Evolutionary conservation across 2,113 vertebrate genomes (phyloP).

Genomic region (Peromyscus californicus): DNA sequence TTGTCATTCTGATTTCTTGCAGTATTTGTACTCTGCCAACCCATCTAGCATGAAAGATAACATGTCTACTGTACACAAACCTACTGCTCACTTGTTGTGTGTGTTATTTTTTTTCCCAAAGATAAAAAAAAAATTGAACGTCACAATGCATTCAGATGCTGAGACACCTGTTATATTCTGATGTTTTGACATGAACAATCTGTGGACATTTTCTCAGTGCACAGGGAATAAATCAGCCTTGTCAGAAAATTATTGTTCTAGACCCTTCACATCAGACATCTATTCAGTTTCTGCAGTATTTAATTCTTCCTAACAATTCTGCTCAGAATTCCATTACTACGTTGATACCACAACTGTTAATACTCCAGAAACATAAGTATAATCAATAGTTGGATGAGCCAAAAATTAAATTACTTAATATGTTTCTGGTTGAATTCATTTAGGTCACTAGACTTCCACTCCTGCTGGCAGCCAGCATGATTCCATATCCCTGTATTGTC

Average conservation of each 20-base stretch:
- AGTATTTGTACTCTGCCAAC: slow-evolving; percentile 65
- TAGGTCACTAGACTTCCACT: slow-evolving; percentile 82
- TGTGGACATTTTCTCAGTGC: slow-evolving; percentile 80
- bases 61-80: slow-evolving; percentile 75
- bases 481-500: slow-evolving; percentile 82
- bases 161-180: slow-evolving; percentile 78
- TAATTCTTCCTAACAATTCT: slow-evolving; percentile 83
- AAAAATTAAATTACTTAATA: slow-evolving; percentile 88
- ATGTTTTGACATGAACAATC: slow-evolving; percentile 87
- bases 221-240: slow-evolving; percentile 82
- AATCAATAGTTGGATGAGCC: slow-evolving; percentile 87
- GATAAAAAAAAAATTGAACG: slow-evolving; percentile 32
- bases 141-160: slow-evolving; percentile 78
- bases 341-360: slow-evolving; percentile 61
- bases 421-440: slow-evolving; percentile 88
- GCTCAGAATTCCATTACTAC: slow-evolving; percentile 71
- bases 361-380: slow-evolving; percentile 71
- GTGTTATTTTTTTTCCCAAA: slow-evolving; percentile 58
- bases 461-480: slow-evolving; percentile 80
- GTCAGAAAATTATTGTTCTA: slow-evolving; percentile 86
- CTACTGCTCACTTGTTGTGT: slow-evolving; percentile 67
- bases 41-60: slow-evolving; percentile 71
- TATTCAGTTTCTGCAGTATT: slow-evolving; percentile 77
- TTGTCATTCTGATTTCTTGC: slow-evolving; percentile 76
- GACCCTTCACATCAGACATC: slow-evolving; percentile 80